These are phyloP conservation scores for Tricholauxania praeusta DNA, from an alignment of 2,888 invertebrate species.

Conservation along the genomic window DNA sequence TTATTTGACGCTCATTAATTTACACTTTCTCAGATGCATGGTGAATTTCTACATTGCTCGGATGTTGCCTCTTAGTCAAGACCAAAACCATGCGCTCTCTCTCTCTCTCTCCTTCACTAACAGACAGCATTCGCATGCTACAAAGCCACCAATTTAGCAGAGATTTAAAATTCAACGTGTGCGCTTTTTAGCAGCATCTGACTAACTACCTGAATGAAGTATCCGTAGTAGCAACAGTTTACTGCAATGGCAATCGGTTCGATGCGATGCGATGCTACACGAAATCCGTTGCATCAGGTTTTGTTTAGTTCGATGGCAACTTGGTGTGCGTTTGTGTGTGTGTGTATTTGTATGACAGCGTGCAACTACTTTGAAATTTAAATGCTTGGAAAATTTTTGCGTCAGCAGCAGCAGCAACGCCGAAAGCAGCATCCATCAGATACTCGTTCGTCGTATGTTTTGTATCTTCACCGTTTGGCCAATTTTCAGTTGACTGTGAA, in stretches of 20 bases:
- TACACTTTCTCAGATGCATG: neutral
- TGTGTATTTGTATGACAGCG: neutral
- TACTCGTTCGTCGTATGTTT: neutral
- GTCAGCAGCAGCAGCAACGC: slow-evolving; percentile 29
- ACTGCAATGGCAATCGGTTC: neutral
- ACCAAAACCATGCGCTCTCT: neutral
- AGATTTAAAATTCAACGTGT: neutral
- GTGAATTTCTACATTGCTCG: slow-evolving; percentile 19
- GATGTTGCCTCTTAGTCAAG: slow-evolving; percentile 3
- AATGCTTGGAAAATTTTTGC: slow-evolving; percentile 41
- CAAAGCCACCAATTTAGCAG: slow-evolving; percentile 1
- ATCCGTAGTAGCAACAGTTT: slow-evolving; percentile 21
- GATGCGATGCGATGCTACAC: neutral
- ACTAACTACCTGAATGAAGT: slow-evolving; percentile 15
- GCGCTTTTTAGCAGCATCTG: slow-evolving; percentile 1
- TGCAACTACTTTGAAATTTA: slow-evolving; percentile 35
- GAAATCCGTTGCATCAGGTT: slow-evolving; percentile 22
- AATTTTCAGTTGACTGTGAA: slow-evolving; percentile 64
- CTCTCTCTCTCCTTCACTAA: neutral
- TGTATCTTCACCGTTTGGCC: slow-evolving; percentile 41
- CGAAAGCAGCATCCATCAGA: slow-evolving; percentile 29
- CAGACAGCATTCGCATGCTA: slow-evolving; percentile 3
- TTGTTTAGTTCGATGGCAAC: slow-evolving; percentile 43
- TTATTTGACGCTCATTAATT: neutral
- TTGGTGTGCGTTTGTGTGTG: neutral